Conservation (phyloP, 1,140 invertebrate species). For the Wasmannia auropunctata region DNA sequence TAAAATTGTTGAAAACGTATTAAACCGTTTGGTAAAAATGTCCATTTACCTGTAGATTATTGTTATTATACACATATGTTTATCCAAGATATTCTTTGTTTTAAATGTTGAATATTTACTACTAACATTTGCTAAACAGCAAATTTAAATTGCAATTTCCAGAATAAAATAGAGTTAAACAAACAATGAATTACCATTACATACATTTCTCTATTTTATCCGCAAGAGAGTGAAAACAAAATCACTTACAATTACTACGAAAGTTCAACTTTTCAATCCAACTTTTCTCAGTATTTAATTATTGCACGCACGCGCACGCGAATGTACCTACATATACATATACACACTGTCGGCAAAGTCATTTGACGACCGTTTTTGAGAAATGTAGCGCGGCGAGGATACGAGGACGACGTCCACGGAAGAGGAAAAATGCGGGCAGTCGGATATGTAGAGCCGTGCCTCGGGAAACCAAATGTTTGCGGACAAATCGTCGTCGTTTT, state of each 20-base stretch:
- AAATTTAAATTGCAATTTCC: not conserved
- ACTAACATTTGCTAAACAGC: not conserved
- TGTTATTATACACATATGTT: not conserved
- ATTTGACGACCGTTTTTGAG: slow-evolving; percentile 29
- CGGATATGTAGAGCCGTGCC: slow-evolving; percentile 58
- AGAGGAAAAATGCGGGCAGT: slow-evolving; percentile 67
- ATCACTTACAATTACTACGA: not conserved
- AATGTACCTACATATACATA: too few species aligned
- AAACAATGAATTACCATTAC: not conserved
- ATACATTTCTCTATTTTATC: not conserved
- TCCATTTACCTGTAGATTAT: not conserved
- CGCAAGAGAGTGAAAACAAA: not conserved
- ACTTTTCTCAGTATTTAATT: slow-evolving; percentile 59
- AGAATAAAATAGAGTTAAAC: not conserved
- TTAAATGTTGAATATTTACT: not conserved
- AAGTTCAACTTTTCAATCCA: not conserved
- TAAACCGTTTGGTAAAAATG: not conserved
- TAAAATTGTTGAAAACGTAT: not conserved
- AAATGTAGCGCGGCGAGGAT: not conserved
- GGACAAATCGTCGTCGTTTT: slow-evolving; percentile 72
- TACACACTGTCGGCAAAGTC: not conserved
- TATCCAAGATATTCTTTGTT: not conserved
- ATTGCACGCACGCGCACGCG: not conserved
- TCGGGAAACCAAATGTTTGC: slow-evolving; percentile 71
- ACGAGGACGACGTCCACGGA: not conserved